Evolutionary conservation across 1,140 invertebrate genomes (phyloP).

Genomic region (Temnothorax longispinosus): DNA sequence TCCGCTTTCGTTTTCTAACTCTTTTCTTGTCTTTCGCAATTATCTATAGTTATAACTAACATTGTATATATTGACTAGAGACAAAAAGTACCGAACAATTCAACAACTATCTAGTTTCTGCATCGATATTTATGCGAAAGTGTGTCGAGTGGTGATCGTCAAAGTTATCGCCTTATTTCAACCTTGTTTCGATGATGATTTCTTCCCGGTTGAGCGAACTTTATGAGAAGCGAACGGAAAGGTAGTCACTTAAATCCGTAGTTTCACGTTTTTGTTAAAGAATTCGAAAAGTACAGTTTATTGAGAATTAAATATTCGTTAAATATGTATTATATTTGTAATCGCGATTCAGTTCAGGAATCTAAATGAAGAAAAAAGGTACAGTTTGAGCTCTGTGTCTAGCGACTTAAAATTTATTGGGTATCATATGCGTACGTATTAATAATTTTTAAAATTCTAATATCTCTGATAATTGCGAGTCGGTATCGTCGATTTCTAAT

Average conservation of each 20-base stretch:
- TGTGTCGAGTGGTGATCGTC: conserved; percentile 33
- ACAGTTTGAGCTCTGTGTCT: background rate
- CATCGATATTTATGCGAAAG: conserved; percentile 16
- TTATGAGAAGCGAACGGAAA: background rate
- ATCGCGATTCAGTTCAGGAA: background rate
- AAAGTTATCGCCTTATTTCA: conserved; percentile 47
- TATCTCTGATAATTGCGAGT: background rate
- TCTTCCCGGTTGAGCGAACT: conserved; percentile 10
- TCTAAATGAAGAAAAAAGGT: background rate
- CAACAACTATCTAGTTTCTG: conserved; percentile 9
- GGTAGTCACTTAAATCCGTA: background rate
- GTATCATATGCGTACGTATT: background rate
- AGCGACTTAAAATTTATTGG: background rate
- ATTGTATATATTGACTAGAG: background rate
- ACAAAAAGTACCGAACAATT: conserved; percentile 27
- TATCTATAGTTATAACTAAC: conserved; percentile 7
- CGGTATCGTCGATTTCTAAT: background rate
- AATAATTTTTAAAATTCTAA: background rate
- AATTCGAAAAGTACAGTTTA: background rate
- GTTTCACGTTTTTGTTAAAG: background rate
- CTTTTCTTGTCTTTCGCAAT: background rate
- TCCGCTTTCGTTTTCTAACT: background rate
- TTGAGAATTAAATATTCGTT: conserved; percentile 2
- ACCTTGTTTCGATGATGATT: conserved; percentile 10
- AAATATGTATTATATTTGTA: background rate